Evolutionary conservation across 2,797 vertebrate species (phyloP), one percentile per base, ranked within the genome.

Genomic region (Leucoraja ocellata): DNA sequence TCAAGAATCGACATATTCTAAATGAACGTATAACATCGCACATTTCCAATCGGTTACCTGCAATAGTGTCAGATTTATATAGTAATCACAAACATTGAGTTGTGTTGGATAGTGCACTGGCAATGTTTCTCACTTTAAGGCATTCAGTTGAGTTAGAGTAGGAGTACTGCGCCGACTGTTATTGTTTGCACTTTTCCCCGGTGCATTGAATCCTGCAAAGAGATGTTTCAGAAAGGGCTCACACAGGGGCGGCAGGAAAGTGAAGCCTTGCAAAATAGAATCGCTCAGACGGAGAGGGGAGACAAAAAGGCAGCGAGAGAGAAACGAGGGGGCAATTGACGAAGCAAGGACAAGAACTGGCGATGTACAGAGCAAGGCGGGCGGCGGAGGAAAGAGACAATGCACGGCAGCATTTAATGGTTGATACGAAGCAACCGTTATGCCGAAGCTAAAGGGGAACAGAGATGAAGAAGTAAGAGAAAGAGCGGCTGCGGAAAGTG

Each of bases 121-220:
- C 71, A 54, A 84, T 76, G 23, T 46, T 46, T 68, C 32, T 71
- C 32, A 92, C 90, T 91, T 46, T 91, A 36, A 92, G 73, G 73
- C 39, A 76, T 74, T 92, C 71, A 92, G 68, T 46, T 36, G 84
- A 90, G 84, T 90, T 90, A 68, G 63, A 91, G n/a, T 54, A 39
- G 32, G 65, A 91, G 65, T 5, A 91, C 39, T 28, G 36, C 39
- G 90, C 14, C 90, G 68, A 1, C 36, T 36, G 36, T 76, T 92
- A 76, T 92, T 92, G 90, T 92, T 58, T 76, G 90, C 18, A 73
- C 16, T 23, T 23, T 28, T 13, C 46, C 32, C 68, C 90, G 71
- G 46, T 84, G 46, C 39, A 84, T 4, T 84, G 54, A 5, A 54
- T 74, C 71, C 23, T 54, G 68, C 36, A 74, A 54, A 71, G 32